A percentile compares a stretch with the other conserved stretches of the same genome.
These are phyloP conservation scores for Gambelia wislizenii DNA, from an alignment of 2,797 vertebrate genomes.

Conservation along the genomic window DNA sequence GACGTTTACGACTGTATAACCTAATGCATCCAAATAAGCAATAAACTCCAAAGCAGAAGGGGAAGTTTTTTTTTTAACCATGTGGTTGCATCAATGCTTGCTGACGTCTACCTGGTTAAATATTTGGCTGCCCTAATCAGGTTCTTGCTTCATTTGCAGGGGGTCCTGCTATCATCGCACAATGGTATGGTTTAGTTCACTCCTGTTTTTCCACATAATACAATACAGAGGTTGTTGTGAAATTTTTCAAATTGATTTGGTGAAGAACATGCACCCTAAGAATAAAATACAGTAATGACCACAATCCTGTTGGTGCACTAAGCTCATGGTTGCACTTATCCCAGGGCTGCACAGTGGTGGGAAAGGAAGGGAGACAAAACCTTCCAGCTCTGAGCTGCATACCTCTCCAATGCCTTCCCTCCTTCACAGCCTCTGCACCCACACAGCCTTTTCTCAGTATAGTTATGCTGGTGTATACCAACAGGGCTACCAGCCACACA, in stretches of 20 bases:
- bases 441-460: too few species aligned
- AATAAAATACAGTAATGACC: too few species aligned
- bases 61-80: conserved; percentile 12
- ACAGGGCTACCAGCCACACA: too few species aligned
- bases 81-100: not conserved
- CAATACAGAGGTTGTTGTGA: conserved; percentile 1
- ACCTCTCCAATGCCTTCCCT: too few species aligned
- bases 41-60: not conserved
- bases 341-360: too few species aligned
- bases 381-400: too few species aligned
- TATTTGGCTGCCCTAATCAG: conserved; percentile 22
- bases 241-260: conserved; percentile 19
- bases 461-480: too few species aligned
- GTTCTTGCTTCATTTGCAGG: not conserved
- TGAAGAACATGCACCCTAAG: not conserved
- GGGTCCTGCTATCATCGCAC: not conserved
- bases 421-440: too few species aligned
- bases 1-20: conserved; percentile 12
- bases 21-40: conserved; percentile 5
- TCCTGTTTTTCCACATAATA: conserved; percentile 11
- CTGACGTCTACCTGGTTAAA: conserved; percentile 27
- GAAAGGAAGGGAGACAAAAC: too few species aligned
- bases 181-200: not conserved
- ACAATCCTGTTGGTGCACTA: too few species aligned
- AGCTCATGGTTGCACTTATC: too few species aligned